Evolutionary conservation across 2,113 vertebrate genomes (phyloP).

Genomic region (Melanerpes aurifrons): DNA sequence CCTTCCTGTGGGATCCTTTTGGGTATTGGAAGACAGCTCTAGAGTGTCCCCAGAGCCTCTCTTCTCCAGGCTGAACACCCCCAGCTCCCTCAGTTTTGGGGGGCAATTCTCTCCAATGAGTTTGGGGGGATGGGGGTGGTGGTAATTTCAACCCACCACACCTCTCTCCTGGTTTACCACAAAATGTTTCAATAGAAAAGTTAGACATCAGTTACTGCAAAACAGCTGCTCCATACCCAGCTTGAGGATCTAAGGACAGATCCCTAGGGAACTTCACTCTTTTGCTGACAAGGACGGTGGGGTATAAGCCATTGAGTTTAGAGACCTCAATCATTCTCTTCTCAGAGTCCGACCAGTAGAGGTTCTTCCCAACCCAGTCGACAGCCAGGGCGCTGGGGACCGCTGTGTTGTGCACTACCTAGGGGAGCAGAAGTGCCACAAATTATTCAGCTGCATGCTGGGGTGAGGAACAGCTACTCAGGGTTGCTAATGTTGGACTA

Average conservation of each 20-base stretch:
- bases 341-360: slow-evolving; percentile 96
- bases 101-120: too few species aligned
- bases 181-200: neutral
- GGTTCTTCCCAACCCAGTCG: slow-evolving; percentile 98
- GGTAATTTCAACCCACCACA: too few species aligned
- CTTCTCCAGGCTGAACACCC: too few species aligned
- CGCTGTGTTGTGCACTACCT: slow-evolving; percentile 94
- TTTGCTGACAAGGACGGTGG: slow-evolving; percentile 89
- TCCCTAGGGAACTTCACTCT: slow-evolving; percentile 90
- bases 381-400: slow-evolving; percentile 94
- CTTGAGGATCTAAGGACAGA: slow-evolving; percentile 89
- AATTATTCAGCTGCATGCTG: neutral
- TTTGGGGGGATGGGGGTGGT: too few species aligned
- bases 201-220: neutral
- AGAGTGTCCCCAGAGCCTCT: too few species aligned
- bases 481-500: neutral
- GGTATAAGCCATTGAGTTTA: slow-evolving; percentile 94
- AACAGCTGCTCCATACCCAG: slow-evolving; percentile 81
- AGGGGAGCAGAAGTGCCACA: slow-evolving; percentile 39
- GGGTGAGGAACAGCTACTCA: neutral
- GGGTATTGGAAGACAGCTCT: too few species aligned
- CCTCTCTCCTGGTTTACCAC: neutral
- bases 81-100: too few species aligned
- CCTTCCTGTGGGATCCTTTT: too few species aligned
- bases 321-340: slow-evolving; percentile 97